These are phyloP conservation scores for Baccha elongata DNA, from an alignment of 2,888 invertebrate genomes.

Conservation along the genomic window DNA sequence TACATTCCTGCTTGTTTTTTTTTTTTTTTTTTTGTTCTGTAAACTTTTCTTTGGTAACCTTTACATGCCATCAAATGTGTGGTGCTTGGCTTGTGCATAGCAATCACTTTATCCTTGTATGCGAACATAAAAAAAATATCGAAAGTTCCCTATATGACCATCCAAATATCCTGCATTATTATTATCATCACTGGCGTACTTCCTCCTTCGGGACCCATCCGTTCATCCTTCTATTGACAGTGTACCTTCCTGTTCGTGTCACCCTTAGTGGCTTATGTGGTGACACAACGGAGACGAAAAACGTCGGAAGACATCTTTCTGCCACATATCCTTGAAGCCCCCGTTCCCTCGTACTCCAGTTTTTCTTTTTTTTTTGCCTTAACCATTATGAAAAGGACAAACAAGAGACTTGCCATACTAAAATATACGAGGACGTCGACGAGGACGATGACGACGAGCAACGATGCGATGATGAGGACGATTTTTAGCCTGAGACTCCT, in stretches of 20 bases:
- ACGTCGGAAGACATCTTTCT: slow-evolving; percentile 72
- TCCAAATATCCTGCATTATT: slow-evolving; percentile 74
- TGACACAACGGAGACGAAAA: slow-evolving; percentile 56
- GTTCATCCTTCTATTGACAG: slow-evolving; percentile 51
- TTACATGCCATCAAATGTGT: slow-evolving; percentile 39
- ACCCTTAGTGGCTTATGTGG: slow-evolving; percentile 58
- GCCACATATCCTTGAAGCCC: slow-evolving; percentile 69
- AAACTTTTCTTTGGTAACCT: slow-evolving; percentile 55
- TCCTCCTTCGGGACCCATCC: slow-evolving; percentile 62
- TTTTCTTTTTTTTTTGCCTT: slow-evolving; percentile 20
- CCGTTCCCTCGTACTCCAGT: slow-evolving; percentile 29
- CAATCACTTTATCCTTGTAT: slow-evolving; percentile 67
- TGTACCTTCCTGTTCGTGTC: slow-evolving; percentile 65
- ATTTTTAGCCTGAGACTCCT: slow-evolving; percentile 26
- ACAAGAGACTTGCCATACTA: slow-evolving; percentile 68
- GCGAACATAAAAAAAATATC: slow-evolving; percentile 40
- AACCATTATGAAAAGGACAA: slow-evolving; percentile 65
- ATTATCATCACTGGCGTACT: slow-evolving; percentile 70
- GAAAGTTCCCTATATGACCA: slow-evolving; percentile 65
- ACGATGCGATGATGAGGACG: slow-evolving; percentile 47
- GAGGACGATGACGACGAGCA: slow-evolving; percentile 28
- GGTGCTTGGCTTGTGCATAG: slow-evolving; percentile 21
- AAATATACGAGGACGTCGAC: slow-evolving; percentile 47
- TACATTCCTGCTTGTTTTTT: neutral
- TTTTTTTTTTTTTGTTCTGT: slow-evolving; percentile 65